Conservation (phyloP, 2,888 invertebrate genomes). For the Pyrgus malvae region DNA sequence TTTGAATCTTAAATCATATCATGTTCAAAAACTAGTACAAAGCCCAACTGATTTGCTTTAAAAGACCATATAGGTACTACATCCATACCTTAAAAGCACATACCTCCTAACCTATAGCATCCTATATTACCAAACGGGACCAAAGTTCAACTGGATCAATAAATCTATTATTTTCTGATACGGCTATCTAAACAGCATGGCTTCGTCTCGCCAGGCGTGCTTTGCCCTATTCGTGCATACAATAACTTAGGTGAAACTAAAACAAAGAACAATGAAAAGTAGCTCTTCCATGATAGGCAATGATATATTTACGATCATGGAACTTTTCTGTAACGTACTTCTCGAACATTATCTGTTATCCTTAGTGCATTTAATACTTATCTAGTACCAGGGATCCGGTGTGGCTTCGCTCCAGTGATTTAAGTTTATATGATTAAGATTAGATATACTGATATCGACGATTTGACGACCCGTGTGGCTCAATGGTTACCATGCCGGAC, state of each 20-base stretch:
- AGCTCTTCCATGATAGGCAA: conserved; percentile 2
- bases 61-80: too few species aligned
- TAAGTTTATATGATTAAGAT: too few species aligned
- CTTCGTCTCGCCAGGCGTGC: conserved; percentile 10
- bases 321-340: not conserved
- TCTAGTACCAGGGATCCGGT: too few species aligned
- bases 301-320: not conserved
- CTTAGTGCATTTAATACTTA: too few species aligned
- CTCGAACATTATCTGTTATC: too few species aligned
- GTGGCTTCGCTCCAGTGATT: too few species aligned
- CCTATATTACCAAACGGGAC: conserved; percentile 1
- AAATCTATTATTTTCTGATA: conserved; percentile 35
- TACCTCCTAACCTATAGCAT: not conserved
- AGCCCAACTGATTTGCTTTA: too few species aligned
- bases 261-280: conserved; percentile 18
- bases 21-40: too few species aligned
- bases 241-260: conserved; percentile 17
- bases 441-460: too few species aligned
- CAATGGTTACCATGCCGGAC: too few species aligned
- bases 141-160: conserved; percentile 32
- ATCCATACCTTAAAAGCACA: not conserved
- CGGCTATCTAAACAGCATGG: conserved; percentile 28
- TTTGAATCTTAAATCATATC: too few species aligned
- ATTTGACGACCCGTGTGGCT: too few species aligned
- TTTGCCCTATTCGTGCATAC: conserved; percentile 17